These are phyloP conservation scores for Drosophila lowei DNA, from an alignment of 1,140 invertebrate species.

Conservation along the genomic window DNA sequence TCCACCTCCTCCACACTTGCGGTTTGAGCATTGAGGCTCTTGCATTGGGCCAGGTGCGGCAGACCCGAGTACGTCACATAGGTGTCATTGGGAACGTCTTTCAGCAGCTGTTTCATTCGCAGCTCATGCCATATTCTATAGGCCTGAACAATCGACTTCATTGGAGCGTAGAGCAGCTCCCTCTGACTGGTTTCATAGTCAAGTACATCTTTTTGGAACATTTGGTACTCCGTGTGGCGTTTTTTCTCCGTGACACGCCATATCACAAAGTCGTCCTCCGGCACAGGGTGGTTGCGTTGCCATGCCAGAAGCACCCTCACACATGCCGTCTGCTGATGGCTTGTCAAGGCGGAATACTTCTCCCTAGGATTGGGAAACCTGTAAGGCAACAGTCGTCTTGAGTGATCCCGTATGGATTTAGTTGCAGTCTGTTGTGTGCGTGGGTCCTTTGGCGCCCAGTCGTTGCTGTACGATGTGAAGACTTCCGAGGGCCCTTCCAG, in stretches of 20 bases:
- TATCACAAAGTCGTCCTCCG: constrained; percentile 40
- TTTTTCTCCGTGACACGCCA: constrained; percentile 49
- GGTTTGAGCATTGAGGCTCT: constrained; percentile 26
- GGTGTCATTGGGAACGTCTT: constrained; percentile 5
- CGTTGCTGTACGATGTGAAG: constrained; percentile 36
- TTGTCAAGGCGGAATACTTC: constrained; percentile 31
- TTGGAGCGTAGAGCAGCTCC: constrained; percentile 42
- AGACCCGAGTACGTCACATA: constrained; percentile 52
- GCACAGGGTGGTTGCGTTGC: constrained; percentile 19
- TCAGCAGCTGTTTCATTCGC: constrained; percentile 9
- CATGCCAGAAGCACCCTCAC: constrained; percentile 47
- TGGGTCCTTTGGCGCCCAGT: constrained; percentile 34
- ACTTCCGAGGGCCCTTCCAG: constrained; percentile 4
- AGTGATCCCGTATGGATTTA: constrained; percentile 24
- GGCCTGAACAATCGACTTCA: constrained; percentile 39
- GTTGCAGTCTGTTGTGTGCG: constrained; percentile 39
- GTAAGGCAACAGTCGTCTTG: background rate
- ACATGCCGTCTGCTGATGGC: constrained; percentile 48
- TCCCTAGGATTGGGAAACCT: constrained; percentile 37
- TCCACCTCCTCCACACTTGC: constrained; percentile 48
- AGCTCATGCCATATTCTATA: constrained; percentile 47
- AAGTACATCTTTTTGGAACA: constrained; percentile 46
- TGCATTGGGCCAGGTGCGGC: constrained; percentile 58
- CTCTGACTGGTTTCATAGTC: constrained; percentile 32
- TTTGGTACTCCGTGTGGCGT: constrained; percentile 44